Evolutionary conservation across 2,888 invertebrate genomes (phyloP), one percentile per base, ranked within the genome.

Genomic region (Dryomyza anilis): DNA sequence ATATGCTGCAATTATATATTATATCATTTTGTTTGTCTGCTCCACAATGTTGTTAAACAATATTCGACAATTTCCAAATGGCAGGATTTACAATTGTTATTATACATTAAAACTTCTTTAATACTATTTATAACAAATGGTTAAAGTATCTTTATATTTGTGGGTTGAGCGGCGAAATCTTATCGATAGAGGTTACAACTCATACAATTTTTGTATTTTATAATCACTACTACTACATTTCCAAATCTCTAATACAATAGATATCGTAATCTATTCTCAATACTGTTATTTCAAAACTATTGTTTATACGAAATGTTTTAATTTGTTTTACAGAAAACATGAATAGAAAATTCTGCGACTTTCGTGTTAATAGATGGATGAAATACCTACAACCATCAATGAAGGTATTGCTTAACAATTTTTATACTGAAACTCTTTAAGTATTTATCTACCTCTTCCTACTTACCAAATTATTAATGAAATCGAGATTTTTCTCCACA

Each of bases 251-350:
- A 33, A 21, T 27, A 27, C 3, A 25, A 16, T 48, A 60, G 48
- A 50, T 60, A 60, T 23, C 23, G 33, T 60, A 48, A 23, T 66
- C 61, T 65, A 36, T 70, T 56, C 67, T 67, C 60, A 64, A 64
- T 63, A 62, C 65, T 64, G 64, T 65, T 68, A 66, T 25, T 23
- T 61, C 23, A 61, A 39, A n/a, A 2, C 30, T 25, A 16, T 50
- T 61, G 30, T 63, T 69, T 69, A 66, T 70, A 65, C 69, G 68
- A 71, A 69, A 57, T 63, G 43, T 69, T 69, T 69, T 70, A 67
- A 67, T 71, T 75, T 78, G 76, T 79, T 80, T 80, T 79, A 74
- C 80, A 80, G 80, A 78, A 76, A 75, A 74, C 74, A 76, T 77
- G 75, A 73, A 73, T 76, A 77, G 69, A 76, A 75, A 72, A 45